A percentile compares a stretch with the other conserved stretches of the same genome.
Conservation (phyloP, 2,113 vertebrate species). For the Ascaphus truei region DNA sequence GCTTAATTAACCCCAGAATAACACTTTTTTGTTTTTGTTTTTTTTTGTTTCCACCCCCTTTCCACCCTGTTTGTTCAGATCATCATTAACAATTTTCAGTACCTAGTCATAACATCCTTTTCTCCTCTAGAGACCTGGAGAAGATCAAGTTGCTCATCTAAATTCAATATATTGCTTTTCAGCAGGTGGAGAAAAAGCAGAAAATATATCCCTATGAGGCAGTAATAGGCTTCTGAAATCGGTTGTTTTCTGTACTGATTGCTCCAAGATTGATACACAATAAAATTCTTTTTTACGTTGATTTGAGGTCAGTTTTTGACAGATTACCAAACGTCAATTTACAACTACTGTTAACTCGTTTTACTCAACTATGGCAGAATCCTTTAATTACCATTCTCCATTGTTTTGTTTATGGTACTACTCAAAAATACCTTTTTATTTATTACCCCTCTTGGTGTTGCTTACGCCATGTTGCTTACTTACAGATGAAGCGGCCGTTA, state of each 20-base stretch:
- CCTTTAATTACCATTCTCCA: background rate
- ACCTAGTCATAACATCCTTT: constrained; percentile 75
- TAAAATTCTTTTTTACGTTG: background rate
- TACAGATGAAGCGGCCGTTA: too few species aligned
- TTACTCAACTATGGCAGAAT: background rate
- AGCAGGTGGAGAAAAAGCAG: constrained; percentile 76
- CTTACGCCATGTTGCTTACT: too few species aligned
- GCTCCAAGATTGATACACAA: constrained; percentile 59
- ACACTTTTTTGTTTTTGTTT: constrained; percentile 2
- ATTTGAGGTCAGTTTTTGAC: background rate
- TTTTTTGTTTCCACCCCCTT: too few species aligned
- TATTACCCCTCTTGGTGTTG: too few species aligned
- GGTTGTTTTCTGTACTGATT: constrained; percentile 70
- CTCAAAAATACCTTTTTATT: too few species aligned
- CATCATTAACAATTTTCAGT: constrained; percentile 52
- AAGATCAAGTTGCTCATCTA: constrained; percentile 73
- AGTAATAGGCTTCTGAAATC: constrained; percentile 78
- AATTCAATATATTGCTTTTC: constrained; percentile 71
- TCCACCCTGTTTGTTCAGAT: constrained; percentile 18
- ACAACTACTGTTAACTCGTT: too few species aligned
- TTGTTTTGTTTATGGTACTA: background rate
- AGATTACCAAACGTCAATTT: background rate
- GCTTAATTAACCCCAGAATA: constrained; percentile 16
- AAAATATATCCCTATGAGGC: constrained; percentile 78
- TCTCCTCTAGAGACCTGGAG: constrained; percentile 68